Evolutionary conservation across 2,888 invertebrate genomes (phyloP), one percentile per base, ranked within the genome.

Genomic region (Hirtodrosophila histrioides): DNA sequence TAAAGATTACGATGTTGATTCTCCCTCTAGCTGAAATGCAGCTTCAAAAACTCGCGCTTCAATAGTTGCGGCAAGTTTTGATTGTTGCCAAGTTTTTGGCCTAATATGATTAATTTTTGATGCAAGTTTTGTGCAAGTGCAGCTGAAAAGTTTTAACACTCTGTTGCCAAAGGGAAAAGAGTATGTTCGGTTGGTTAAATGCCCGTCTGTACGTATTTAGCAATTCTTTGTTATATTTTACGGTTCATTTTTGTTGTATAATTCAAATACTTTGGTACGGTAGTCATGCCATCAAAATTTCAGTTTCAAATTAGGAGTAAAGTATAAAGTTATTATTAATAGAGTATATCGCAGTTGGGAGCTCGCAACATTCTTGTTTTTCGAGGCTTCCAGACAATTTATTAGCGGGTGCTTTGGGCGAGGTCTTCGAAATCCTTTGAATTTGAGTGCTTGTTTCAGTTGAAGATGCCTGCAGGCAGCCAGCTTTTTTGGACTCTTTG

Each of bases 71-170:
- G n/a, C 41, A 76, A 75, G 62, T 82, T 82, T 81, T 78, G 63
- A 81, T 78, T 75, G 86, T 63, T 63, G 49, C 51, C 68, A 80
- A 75, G 57, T 80, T 79, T 45, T 43, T 44, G 50, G 58, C 49
- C 50, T 64, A 58, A 74, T 69, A 71, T 80, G 66, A 86, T 84
- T 80, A 70, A 81, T 80, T 69, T 77, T 77, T 55, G 50, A 57
- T 29, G 44, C 68, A 60, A 55, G 41, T 69, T 56, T 61, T 54
- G 48, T 27, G 57, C 58, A 43, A 53, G 56, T 44, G 29, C 44
- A 6, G 57, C 65, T 12, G 33, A 23, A 45, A 66, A 62, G 53
- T 71, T 62, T 56, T 51, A 27, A 46, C 7, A 31, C 31, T 31
- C 31, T 31, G 9, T 5, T 31, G 0, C 4, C 27, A 27, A 0